Conservation (phyloP, 1,140 invertebrate species). For the Psilanteris sp. region DNA sequence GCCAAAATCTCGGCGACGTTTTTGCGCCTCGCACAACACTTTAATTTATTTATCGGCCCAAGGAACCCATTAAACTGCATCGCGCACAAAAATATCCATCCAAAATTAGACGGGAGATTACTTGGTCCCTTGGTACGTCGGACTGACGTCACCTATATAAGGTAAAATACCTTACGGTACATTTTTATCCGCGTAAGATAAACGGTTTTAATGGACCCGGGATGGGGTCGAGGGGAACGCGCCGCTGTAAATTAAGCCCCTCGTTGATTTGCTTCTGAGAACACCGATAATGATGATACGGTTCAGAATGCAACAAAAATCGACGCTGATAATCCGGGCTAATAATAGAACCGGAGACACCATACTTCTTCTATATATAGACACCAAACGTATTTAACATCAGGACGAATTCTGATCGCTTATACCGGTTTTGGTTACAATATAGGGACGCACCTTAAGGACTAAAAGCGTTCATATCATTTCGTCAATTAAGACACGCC, state of each 20-base stretch:
- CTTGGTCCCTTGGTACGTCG: neutral
- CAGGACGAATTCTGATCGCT: neutral
- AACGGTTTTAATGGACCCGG: slow-evolving; percentile 15
- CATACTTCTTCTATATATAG: slow-evolving; percentile 70
- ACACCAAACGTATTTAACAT: slow-evolving; percentile 1
- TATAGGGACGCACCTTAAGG: no score
- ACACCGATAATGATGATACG: slow-evolving; percentile 32
- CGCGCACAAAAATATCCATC: slow-evolving; percentile 1
- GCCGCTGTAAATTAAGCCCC: slow-evolving; percentile 9
- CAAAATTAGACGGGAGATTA: slow-evolving; percentile 11
- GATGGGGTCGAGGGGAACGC: slow-evolving; percentile 3
- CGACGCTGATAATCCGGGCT: slow-evolving; percentile 70
- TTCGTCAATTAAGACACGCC: no score
- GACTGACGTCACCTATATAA: slow-evolving; percentile 5
- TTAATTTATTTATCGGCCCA: no score
- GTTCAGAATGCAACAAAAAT: slow-evolving; percentile 9
- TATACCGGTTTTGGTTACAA: no score
- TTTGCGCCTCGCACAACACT: no score
- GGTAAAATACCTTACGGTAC: neutral
- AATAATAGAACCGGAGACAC: no score
- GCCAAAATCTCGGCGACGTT: no score
- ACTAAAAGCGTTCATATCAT: no score
- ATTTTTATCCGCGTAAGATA: slow-evolving; percentile 9
- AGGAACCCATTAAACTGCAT: no score
- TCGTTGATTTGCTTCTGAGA: neutral